phyloP scores from a whole-genome alignment of 2,113 vertebrate species.

The Aspidoscelis tigris region DNA sequence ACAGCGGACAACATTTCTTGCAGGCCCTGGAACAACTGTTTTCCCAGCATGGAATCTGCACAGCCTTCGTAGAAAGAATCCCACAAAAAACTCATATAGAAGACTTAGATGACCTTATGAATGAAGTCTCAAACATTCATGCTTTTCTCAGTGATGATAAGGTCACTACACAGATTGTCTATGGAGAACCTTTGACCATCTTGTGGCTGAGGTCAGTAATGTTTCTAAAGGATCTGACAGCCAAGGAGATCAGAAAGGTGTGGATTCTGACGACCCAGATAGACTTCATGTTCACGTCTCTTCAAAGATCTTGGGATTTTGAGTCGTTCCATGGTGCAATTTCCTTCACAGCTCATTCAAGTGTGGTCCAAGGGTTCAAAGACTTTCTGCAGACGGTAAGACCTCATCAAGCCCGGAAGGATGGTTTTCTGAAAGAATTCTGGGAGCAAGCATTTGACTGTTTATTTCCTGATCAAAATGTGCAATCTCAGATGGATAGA shows the following conservation, averaged over 20 bases:
- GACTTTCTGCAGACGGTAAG: neutral
- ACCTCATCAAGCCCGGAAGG: neutral
- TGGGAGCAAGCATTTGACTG: neutral
- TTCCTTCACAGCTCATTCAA: neutral
- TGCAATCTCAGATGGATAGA: neutral
- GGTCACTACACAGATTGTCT: neutral
- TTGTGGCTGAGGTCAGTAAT: neutral
- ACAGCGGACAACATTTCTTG: neutral
- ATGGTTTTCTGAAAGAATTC: neutral
- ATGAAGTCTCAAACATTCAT: neutral
- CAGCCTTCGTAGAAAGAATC: neutral
- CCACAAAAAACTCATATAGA: neutral
- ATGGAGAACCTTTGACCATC: neutral
- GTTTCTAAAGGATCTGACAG: neutral
- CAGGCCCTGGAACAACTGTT: neutral
- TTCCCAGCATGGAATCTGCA: neutral
- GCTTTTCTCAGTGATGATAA: neutral
- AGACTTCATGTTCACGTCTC: neutral
- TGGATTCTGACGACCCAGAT: neutral
- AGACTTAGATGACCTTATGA: neutral
- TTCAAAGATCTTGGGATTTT: neutral
- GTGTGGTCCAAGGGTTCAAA: neutral
- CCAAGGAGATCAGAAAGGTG: neutral
- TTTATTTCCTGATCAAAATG: neutral
- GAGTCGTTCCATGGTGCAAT: neutral